phyloP scores from a whole-genome alignment of 2,888 invertebrate species.

The Hypomecis punctinalis region DNA sequence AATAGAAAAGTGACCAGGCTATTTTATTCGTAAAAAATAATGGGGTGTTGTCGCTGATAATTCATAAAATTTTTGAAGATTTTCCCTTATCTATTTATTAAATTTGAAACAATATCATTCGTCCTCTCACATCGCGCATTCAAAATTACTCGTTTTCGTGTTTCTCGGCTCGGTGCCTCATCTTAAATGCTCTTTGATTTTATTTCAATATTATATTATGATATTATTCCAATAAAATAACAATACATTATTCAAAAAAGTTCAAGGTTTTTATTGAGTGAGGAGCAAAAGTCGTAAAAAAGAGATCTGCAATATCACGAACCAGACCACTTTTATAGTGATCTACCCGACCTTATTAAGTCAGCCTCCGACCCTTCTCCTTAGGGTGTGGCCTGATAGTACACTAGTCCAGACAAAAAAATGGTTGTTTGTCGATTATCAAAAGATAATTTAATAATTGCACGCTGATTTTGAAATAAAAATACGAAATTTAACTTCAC shows the following conservation, averaged over 20 bases:
- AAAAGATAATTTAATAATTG: neutral
- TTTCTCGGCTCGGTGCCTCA: no score
- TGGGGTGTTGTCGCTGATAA: no score
- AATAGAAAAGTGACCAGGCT: no score
- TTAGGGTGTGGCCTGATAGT: conserved; percentile 11
- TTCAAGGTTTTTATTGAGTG: conserved; percentile 55
- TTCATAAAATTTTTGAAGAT: no score
- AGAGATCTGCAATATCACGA: conserved; percentile 65
- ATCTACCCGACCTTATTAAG: conserved; percentile 73
- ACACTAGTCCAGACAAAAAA: neutral
- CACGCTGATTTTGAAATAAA: no score
- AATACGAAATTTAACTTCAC: no score
- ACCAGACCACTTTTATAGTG: conserved; percentile 65
- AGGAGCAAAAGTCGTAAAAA: conserved; percentile 60
- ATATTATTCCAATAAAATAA: conserved; percentile 36
- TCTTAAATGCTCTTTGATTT: no score
- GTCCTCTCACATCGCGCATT: no score
- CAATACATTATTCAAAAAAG: conserved; percentile 44
- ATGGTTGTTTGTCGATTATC: neutral
- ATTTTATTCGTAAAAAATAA: no score
- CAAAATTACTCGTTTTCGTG: no score
- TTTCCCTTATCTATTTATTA: no score
- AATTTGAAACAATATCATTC: no score
- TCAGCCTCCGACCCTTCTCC: conserved; percentile 66
- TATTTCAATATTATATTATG: neutral